These are phyloP conservation scores for Oopsacas minuta DNA, from an alignment of 37 sponge, comb jelly and placozoan species.

Conservation along the genomic window DNA sequence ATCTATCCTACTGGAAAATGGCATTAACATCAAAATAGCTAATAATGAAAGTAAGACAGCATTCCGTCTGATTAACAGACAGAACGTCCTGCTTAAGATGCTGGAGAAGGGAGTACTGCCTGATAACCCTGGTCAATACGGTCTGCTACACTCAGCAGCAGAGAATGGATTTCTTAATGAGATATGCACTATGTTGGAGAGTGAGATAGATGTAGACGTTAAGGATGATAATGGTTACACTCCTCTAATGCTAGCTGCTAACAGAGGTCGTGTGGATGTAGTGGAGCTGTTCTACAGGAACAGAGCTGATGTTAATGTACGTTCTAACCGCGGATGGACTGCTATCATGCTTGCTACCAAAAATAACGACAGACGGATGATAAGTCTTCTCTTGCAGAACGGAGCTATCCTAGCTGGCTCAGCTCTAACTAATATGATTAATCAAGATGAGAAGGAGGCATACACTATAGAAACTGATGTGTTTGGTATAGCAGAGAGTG, in stretches of 20 bases:
- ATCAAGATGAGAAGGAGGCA: background rate
- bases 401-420: slow-evolving; percentile 6
- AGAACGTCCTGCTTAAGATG: slow-evolving; percentile 6
- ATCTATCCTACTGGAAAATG: background rate
- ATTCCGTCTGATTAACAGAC: background rate
- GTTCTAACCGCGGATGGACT: background rate
- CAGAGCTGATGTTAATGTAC: slow-evolving; percentile 6
- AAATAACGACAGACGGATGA: slow-evolving; percentile 4
- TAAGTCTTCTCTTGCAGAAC: background rate
- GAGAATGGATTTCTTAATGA: background rate
- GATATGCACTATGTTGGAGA: slow-evolving; percentile 8
- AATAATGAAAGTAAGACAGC: background rate
- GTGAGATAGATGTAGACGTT: background rate
- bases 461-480: slow-evolving; percentile 15
- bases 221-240: background rate
- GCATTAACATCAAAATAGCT: background rate
- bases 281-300: slow-evolving; percentile 8
- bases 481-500: background rate
- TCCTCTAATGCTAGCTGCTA: background rate
- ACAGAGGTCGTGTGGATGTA: background rate
- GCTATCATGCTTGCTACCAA: background rate
- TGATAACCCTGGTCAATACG: background rate
- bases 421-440: background rate
- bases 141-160: background rate
- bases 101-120: slow-evolving; percentile 1